Percentiles rank a stretch among this genome's conserved stretches.
These are phyloP conservation scores for Platynereis dumerilii DNA, from an alignment of 2,888 invertebrate species.

Conservation along the genomic window DNA sequence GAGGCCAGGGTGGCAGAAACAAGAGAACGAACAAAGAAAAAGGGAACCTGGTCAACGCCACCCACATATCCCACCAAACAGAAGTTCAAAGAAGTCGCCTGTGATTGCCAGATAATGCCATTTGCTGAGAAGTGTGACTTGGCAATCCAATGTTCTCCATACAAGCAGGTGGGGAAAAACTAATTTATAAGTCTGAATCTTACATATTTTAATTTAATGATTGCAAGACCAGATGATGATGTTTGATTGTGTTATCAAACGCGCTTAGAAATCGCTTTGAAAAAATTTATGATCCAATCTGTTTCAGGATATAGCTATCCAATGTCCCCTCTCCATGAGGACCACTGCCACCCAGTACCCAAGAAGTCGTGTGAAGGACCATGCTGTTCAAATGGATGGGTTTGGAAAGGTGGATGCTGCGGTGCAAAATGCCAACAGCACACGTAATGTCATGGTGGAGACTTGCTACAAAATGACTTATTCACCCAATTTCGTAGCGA, in stretches of 20 bases:
- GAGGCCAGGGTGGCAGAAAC: constrained; percentile 2
- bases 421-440: not conserved
- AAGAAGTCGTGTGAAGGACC: not conserved
- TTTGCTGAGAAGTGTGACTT: constrained; percentile 1
- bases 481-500: not conserved
- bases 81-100: not conserved
- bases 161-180: too few relatives aligned
- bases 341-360: not conserved
- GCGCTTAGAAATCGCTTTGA: too few relatives aligned
- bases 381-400: not conserved
- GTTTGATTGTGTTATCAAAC: too few relatives aligned
- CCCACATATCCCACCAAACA: not conserved
- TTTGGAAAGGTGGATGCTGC: not conserved
- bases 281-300: not conserved
- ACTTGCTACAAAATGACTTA: constrained; percentile 3
- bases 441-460: not conserved
- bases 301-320: not conserved
- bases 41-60: not conserved
- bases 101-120: constrained; percentile 2
- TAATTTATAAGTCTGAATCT: too few relatives aligned
- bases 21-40: constrained; percentile 1
- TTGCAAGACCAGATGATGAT: too few relatives aligned
- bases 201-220: too few relatives aligned
- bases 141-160: not conserved
- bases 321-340: not conserved